A percentile compares a stretch with the other conserved stretches of the same genome.
Evolutionary conservation across 2,797 vertebrate genomes (phyloP).

Genomic region (Rhinophrynus dorsalis): DNA sequence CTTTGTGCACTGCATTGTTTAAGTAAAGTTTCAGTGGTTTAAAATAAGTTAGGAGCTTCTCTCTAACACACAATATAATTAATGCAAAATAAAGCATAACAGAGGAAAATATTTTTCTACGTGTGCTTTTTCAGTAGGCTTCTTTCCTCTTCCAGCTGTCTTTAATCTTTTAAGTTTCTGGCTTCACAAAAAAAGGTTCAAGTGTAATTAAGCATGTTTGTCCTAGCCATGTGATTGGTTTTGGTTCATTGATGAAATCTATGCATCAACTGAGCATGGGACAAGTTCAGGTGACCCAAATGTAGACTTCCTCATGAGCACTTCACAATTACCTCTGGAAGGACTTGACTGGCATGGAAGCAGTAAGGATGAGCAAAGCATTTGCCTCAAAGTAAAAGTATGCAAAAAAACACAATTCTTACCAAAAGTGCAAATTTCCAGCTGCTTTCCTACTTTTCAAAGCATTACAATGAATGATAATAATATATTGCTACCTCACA

Average conservation of each 20-base stretch:
- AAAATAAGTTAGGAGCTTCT: background rate
- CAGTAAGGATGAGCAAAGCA: no score
- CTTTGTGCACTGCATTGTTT: background rate
- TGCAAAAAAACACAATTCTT: no score
- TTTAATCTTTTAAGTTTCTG: conserved; percentile 17
- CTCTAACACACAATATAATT: background rate
- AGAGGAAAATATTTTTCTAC: background rate
- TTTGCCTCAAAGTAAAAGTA: no score
- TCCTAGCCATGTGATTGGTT: background rate
- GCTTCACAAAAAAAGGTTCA: conserved; percentile 7
- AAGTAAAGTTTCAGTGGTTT: background rate
- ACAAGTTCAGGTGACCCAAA: background rate
- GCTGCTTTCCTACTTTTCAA: no score
- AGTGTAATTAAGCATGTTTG: conserved; percentile 18
- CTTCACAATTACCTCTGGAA: no score
- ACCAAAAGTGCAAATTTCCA: no score
- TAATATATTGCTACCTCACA: no score
- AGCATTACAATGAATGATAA: no score
- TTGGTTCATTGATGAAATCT: conserved; percentile 27
- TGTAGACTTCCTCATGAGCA: background rate
- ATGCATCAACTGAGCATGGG: background rate
- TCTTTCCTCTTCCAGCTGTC: conserved; percentile 20
- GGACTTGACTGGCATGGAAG: no score
- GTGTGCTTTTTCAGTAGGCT: background rate
- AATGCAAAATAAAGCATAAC: background rate